Base-by-base conservation (phyloP, 2,888 invertebrate species). In the Dryobotodes eremita region DNA sequence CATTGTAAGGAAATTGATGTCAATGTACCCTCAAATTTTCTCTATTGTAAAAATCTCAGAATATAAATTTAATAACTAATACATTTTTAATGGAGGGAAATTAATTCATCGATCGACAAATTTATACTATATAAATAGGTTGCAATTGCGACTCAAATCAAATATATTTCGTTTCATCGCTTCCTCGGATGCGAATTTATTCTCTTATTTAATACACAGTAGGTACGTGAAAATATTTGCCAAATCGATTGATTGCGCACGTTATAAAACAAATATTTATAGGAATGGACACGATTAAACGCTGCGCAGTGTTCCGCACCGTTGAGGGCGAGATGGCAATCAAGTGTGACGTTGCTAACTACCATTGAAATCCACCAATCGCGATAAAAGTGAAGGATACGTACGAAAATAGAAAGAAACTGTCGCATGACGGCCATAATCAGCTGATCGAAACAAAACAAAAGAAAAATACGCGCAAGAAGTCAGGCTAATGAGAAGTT, bases 301-400 rank as follows among this genome's bases (percentile, higher is more conserved):
- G 72, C 66, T 83, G 73, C 72, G 55, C 77, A 81, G 71, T 71
- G 77, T 81, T 87, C 75, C 71, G 75, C 71, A 50, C 59, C 77
- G 61, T 55, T 84, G 55, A 77, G 36, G 61, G 74, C 61, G 64
- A 76, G 57, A 74, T 78, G 62, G 79, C 71, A 80, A 85, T 86
- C 84, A 57, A 83, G 80, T 84, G 80, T 86, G 84, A 85, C 85
- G 71, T 84, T 62, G 36, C 80, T 71, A 71, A 76, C 70, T 76
- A 65, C 62, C 87, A 76, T 74, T 86, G 87, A 85, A 84, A 83
- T 68, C 79, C 75, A 75, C 70, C 42, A 73, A 73, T 76, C 76
- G 79, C 72, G 75, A 74, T 84, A 71, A 66, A 84, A 85, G n/a
- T 75, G 87, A 86, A 86, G 84, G 84, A 86, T 80, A 50, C 36